Evolutionary conservation across 1,140 invertebrate genomes (phyloP), one percentile per base, ranked within the genome.

Genomic region (Drosophila bipectinata): DNA sequence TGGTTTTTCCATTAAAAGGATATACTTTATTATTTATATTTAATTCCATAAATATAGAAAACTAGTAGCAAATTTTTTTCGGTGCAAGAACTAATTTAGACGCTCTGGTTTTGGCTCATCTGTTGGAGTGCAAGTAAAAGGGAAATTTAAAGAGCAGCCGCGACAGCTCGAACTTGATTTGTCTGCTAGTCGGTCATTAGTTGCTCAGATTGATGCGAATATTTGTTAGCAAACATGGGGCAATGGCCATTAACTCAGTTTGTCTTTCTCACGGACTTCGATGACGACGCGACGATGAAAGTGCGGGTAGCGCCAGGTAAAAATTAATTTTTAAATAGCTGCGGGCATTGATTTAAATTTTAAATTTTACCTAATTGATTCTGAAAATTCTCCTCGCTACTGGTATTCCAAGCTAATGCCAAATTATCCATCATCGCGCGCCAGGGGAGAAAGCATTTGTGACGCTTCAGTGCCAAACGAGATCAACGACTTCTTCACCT

Each of bases 331-430:
- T 39, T 18, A 4, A 48, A 61, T 14, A 66, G 41, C 74, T 77
- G 78, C 64, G 63, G 82, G 81, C 74, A 45, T 47, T 72, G 49
- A 77, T 81, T 85, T 81, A 69, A 74, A 81, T 74, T 85, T 80
- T 44, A 54, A 48, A 75, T 69, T 74, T 75, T 54, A 48, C 37
- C 39, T 58, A 77, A 77, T 62, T 61, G 53, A 69, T 77, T 61
- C 44, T 64, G 47, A 45, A 59, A 58, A 26, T 78, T 64, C 55
- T 53, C 41, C 64, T 49, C 37, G 83, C 82, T 87, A 87, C 82
- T 78, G 82, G 82, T 56, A 75, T 85, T 88, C 45, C 32, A 10
- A 54, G n/a, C 41, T 47, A 54, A 32, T 39, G 41, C 32, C 64
- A 58, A 45, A 80, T 59, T 59, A 76, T 88, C 62, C 77, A 79